Conservation (phyloP, 2,888 invertebrate genomes). For the Polydrusus cervinus region DNA sequence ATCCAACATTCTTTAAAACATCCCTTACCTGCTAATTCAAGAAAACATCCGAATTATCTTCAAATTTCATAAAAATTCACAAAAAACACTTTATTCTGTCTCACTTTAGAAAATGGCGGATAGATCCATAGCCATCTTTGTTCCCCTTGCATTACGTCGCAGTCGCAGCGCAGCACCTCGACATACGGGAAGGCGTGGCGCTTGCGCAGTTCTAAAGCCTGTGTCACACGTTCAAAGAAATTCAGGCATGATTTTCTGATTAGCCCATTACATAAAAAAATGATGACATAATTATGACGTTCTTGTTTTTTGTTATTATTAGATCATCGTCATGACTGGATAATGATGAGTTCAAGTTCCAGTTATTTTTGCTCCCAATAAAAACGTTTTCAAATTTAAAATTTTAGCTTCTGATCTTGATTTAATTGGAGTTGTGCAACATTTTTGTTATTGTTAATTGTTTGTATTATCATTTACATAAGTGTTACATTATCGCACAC, state of each 20-base stretch:
- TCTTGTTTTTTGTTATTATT: conserved; percentile 50
- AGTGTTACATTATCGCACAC: neutral
- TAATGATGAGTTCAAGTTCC: conserved; percentile 44
- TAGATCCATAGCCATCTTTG: conserved; percentile 72
- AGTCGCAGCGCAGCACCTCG: conserved; percentile 20
- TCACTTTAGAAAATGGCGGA: conserved; percentile 73
- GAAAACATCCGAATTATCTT: conserved; percentile 35
- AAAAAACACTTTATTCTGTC: conserved; percentile 71
- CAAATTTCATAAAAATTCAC: conserved; percentile 59
- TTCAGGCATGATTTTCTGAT: conserved; percentile 49
- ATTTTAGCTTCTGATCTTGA: conserved; percentile 23
- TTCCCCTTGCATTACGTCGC: conserved; percentile 63
- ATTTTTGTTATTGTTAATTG: neutral
- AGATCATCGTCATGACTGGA: conserved; percentile 45
- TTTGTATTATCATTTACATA: too few relatives aligned
- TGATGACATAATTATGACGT: conserved; percentile 52
- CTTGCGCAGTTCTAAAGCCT: conserved; percentile 51
- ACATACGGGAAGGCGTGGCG: conserved; percentile 29
- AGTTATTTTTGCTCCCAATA: conserved; percentile 44
- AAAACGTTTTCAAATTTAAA: conserved; percentile 26
- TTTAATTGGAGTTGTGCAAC: conserved; percentile 34
- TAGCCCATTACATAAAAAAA: conserved; percentile 33
- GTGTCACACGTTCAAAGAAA: conserved; percentile 49
- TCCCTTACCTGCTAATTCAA: conserved; percentile 34
- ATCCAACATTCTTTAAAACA: conserved; percentile 5